Base-by-base conservation (phyloP, 2,113 vertebrate species). In the Melospiza georgiana region DNA sequence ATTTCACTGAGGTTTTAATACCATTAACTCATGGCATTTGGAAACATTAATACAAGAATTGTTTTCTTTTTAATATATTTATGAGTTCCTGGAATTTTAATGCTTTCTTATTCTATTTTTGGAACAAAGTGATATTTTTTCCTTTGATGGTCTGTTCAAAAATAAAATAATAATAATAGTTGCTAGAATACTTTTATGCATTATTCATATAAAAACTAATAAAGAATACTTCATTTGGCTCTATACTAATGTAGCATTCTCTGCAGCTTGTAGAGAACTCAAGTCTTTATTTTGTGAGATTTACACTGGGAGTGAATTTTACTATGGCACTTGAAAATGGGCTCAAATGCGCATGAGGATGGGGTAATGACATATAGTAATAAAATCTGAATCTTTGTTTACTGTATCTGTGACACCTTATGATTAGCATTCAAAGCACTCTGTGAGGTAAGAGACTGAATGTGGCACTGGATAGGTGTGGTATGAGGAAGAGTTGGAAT, bases 311-410 rank as follows among this genome's bases (percentile, higher is more conserved):
- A 73, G 11, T 43, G 28, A 31, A 1, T 43, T 74, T 21, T 72
- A 11, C 16, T 75, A 0, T 41, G n/a, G 35, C 15, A 51, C 30
- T 68, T 68, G 58, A 88, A 75, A 92, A 23, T 5, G 19, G 27
- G 12, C 46, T 52, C 44, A 71, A 48, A 48, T 48, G 46, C 5
- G 22, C 46, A 23, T 23, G 61, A 59, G 28, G 10, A 43, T 41
- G 22, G 24, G 39, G 5, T 39, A 48, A n/a, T 72, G 43, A 24
- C 23, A 41, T 0, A 0, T 16, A 43, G 44, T 30, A 59, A 54
- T 41, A 61, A 72, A 55, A 44, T 30, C 24, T 41, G 23, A n/a
- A 25, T 27, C 8, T 44, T 85, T 65, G 6, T 63, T 76, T 57
- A 18, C 16, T 75, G 6, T 48, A 2, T 43, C 28, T 75, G 5